These are phyloP conservation scores for Mesembrinibis cayennensis DNA, from an alignment of 2,113 vertebrate species.

Conservation along the genomic window DNA sequence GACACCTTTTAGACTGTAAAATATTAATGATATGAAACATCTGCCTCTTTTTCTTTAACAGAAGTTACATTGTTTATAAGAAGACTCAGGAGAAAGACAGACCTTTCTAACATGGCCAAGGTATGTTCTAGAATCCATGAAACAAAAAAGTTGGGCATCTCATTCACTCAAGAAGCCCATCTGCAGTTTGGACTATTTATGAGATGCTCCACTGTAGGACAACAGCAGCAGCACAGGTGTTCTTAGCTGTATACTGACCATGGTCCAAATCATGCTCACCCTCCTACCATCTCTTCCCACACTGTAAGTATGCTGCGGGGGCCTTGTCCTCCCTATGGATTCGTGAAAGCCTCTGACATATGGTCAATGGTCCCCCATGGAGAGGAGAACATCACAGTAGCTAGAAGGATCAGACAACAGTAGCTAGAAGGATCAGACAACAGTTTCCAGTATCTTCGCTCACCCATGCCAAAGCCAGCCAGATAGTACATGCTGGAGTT, in stretches of 20 bases:
- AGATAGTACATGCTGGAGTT: background rate
- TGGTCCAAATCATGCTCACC: background rate
- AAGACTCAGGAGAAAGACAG: slow-evolving; percentile 73
- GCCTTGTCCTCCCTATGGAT: background rate
- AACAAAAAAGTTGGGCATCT: background rate
- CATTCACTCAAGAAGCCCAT: background rate
- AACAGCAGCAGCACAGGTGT: background rate
- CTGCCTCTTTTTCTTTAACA: slow-evolving; percentile 48
- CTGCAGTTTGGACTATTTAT: background rate
- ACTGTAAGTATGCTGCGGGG: background rate
- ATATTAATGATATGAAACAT: background rate
- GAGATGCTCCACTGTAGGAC: background rate
- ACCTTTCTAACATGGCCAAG: slow-evolving; percentile 74
- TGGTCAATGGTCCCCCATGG: background rate
- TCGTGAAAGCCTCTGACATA: background rate
- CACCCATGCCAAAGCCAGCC: background rate
- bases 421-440: background rate
- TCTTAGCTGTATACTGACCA: background rate
- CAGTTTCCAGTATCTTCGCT: background rate
- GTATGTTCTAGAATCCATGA: background rate
- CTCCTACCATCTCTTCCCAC: background rate
- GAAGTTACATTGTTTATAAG: slow-evolving; percentile 69
- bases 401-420: background rate
- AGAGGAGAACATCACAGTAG: background rate
- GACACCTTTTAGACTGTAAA: background rate